Evolutionary conservation across 2,888 invertebrate species (phyloP), one percentile per base, ranked within the genome.

Genomic region (Tenthredo scrophulariae): DNA sequence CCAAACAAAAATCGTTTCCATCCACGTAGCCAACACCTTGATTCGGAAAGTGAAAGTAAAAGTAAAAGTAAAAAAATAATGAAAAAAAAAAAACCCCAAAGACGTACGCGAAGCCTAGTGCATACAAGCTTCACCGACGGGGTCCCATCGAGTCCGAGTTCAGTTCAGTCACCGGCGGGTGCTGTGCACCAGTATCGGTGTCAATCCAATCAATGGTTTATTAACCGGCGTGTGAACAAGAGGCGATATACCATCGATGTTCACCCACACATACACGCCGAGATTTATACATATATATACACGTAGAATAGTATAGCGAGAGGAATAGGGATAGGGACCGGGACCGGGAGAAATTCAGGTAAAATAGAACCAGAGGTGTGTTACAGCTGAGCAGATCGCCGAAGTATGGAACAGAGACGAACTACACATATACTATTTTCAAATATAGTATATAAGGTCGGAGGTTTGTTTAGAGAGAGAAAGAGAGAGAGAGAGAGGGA

Each of bases 131-230:
- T 26, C 62, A 10, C 62, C 62, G 62, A 22, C 62, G 62, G 62
- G n/a, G 33, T 6, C 33, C 70, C 37, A 70, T 37, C n/a, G 15
- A 37, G 33, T 67, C 18, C 33, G 29, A 67, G 67, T 70, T 70
- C 33, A 70, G 37, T 70, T 70, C 70, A 70, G 62, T 26, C 5
- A 29, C 70, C 70, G 70, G 37, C 29, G 33, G 70, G 6, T n/a
- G 70, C 2, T 65, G 26, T 26, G 65, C 65, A 29, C 10, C 58
- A 26, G 88, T 91, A 92, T 92, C 91, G 90, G 91, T 92, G 92
- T 92, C 91, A 92, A 92, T 92, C 91, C 91, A 92, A 92, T 92
- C 91, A 92, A 92, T 92, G 91, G 90, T 92, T 92, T 92, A 92
- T 92, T 92, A 92, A 92, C 90, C 90, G 90, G 88, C 89, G 92